phyloP scores from a whole-genome alignment of 2,797 vertebrate genomes.

The Propithecus perrieri region DNA sequence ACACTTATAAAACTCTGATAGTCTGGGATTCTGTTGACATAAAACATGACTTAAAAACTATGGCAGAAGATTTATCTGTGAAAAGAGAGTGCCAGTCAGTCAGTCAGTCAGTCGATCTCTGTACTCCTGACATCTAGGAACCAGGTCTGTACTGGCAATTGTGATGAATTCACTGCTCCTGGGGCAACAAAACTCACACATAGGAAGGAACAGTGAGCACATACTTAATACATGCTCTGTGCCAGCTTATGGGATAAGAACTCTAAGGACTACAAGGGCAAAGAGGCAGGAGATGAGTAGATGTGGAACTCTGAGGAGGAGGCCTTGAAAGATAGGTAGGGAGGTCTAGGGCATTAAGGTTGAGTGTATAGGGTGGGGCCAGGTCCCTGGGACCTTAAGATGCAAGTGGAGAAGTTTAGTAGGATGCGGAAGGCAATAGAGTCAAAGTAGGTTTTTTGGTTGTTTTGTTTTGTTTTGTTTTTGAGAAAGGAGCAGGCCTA shows the following conservation, averaged over 20 bases:
- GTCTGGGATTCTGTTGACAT: conserved; percentile 9
- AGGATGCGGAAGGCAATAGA: not conserved
- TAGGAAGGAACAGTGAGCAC: not conserved
- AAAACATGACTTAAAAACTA: conserved; percentile 28
- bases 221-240: not conserved
- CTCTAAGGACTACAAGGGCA: not conserved
- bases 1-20: not conserved
- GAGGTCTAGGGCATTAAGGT: not conserved
- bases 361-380: not conserved
- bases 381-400: not conserved
- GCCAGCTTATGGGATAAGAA: not conserved
- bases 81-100: not conserved
- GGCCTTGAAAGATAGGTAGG: not conserved
- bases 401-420: not conserved
- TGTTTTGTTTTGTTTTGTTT: not conserved
- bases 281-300: not conserved
- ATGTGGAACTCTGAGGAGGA: not conserved
- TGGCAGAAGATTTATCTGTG: conserved; percentile 10
- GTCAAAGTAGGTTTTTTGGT: not conserved
- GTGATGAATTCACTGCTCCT: not conserved
- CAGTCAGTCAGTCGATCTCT: not conserved
- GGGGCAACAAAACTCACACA: not conserved
- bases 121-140: not conserved
- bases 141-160: not conserved
- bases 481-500: not conserved